phyloP scores from a whole-genome alignment of 30 jellyfish, hydroid and myxozoan genomes.

The Mastigias papua region DNA sequence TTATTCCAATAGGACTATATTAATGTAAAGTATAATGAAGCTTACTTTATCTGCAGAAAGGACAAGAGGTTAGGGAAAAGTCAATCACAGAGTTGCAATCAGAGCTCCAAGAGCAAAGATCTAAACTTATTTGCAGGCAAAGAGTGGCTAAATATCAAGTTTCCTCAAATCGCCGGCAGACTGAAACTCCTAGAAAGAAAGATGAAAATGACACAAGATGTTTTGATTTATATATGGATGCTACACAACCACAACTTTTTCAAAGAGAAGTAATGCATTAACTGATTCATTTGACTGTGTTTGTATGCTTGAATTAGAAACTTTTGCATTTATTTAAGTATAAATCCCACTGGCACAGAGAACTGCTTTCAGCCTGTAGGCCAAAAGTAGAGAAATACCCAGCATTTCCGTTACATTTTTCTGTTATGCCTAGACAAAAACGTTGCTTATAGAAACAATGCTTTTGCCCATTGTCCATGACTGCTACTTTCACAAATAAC shows the following conservation, averaged over 20 bases:
- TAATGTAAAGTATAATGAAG: neutral
- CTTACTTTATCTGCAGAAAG: neutral
- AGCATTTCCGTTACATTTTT: too few relatives aligned
- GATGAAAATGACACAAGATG: neutral
- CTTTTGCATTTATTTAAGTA: too few relatives aligned
- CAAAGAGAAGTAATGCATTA: neutral
- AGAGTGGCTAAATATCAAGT: neutral
- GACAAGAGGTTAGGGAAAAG: neutral
- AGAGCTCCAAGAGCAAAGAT: neutral
- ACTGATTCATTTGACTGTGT: too few relatives aligned
- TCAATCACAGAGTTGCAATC: neutral
- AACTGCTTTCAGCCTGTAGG: too few relatives aligned
- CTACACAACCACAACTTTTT: neutral
- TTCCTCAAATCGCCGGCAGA: neutral
- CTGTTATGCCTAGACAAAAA: too few relatives aligned
- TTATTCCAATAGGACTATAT: too few relatives aligned
- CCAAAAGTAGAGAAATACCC: too few relatives aligned
- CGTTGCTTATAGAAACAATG: too few relatives aligned
- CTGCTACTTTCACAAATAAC: too few relatives aligned
- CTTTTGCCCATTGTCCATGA: too few relatives aligned
- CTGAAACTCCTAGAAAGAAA: neutral
- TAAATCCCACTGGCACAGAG: too few relatives aligned
- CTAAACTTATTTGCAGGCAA: neutral
- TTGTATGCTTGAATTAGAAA: too few relatives aligned
- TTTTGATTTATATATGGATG: conserved; percentile 2